phyloP scores from a whole-genome alignment of 1,140 invertebrate species.

The Pomacea maculata region DNA sequence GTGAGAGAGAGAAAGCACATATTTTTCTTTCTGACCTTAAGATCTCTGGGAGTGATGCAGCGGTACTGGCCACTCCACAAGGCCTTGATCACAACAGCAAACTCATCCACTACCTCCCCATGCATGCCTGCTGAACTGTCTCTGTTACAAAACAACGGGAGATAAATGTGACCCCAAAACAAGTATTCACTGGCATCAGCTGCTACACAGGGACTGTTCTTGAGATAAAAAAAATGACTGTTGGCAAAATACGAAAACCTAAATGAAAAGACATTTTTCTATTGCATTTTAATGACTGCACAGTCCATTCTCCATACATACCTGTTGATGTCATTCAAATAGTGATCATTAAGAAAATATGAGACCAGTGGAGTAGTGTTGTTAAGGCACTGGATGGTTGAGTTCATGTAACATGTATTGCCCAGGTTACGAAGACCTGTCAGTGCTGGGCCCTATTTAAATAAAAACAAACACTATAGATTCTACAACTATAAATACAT shows the following conservation, averaged over 20 bases:
- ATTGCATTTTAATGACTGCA: neutral
- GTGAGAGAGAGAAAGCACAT: neutral
- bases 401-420: slow-evolving; percentile 80
- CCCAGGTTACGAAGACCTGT: slow-evolving; percentile 77
- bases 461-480: neutral
- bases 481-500: too few species aligned
- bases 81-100: slow-evolving; percentile 65
- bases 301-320: slow-evolving; percentile 28
- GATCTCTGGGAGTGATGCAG: slow-evolving; percentile 80
- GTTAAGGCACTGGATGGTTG: slow-evolving; percentile 74
- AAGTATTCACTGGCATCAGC: too few species aligned
- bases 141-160: slow-evolving; percentile 19
- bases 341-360: slow-evolving; percentile 73
- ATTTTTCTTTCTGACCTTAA: slow-evolving; percentile 71
- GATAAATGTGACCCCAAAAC: too few species aligned
- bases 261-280: too few species aligned
- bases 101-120: slow-evolving; percentile 66
- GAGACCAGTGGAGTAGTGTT: slow-evolving; percentile 74
- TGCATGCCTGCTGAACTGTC: slow-evolving; percentile 57
- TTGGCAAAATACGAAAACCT: too few species aligned
- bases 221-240: too few species aligned
- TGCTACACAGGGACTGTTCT: too few species aligned
- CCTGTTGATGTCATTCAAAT: slow-evolving; percentile 59
- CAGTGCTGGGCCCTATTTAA: slow-evolving; percentile 71
- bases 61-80: slow-evolving; percentile 69